Evolutionary conservation across 2,113 vertebrate species (phyloP), one percentile per base, ranked within the genome.

Genomic region (Psammodynastes pulverulentus): DNA sequence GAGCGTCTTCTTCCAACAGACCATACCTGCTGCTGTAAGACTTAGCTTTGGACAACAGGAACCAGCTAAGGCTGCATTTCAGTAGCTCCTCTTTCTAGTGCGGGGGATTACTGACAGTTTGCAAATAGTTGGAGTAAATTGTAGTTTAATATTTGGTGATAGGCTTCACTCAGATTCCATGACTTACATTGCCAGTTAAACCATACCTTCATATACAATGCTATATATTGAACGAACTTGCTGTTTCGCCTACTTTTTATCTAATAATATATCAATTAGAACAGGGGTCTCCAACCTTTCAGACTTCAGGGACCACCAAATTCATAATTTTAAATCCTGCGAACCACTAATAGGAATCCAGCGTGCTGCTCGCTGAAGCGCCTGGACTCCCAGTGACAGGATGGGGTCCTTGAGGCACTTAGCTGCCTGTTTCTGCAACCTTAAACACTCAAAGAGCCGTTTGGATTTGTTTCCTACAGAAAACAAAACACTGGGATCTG

Each of bases 211-310:
- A 12, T 24, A 89, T 96, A 92, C 39, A 88, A 91, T 95, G 56
- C 92, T 95, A 94, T 94, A 94, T 94, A 58, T 19, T 95, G 94
- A 94, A 94, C 94, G 96, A 96, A 96, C 94, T 29, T 67, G 58
- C 24, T 58, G 56, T 29, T 58, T 12, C 56, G 12, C 58, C 12
- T 67, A 67, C 58, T n/a, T 67, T 62, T 58, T 67, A 58, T 29
- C 29, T 67, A 67, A n/a, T 29, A n/a, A 67, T 67, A n/a, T 67
- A 67, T 67, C 58, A 67, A 15, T 67, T 13, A 67, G 12, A n/a
- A n/a, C n/a, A n/a, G n/a, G n/a, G n/a, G n/a, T n/a, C n/a, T n/a
- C n/a, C n/a, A n/a, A n/a, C n/a, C n/a, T n/a, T n/a, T n/a, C n/a
- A n/a, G n/a, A n/a, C n/a, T n/a, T n/a, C n/a, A n/a, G n/a, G n/a